phyloP scores from a whole-genome alignment of 2,888 invertebrate genomes.

The Papilio elwesi region DNA sequence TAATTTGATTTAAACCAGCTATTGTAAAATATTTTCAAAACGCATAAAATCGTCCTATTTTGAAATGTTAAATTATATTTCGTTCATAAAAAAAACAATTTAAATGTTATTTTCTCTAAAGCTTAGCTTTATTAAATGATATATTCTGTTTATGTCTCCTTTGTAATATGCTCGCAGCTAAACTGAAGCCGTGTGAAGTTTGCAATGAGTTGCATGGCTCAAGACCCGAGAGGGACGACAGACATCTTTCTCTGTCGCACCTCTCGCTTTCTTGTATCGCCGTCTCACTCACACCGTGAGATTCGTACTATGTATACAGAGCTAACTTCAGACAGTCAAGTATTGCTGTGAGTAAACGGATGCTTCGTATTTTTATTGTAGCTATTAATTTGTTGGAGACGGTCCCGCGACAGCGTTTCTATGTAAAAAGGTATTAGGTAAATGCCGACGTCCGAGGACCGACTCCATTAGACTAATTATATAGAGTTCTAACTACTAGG shows the following conservation, averaged over 20 bases:
- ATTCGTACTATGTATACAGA: background rate
- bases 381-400: conserved; percentile 43
- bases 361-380: conserved; percentile 52
- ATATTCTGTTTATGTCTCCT: conserved; percentile 52
- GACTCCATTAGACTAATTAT: conserved; percentile 47
- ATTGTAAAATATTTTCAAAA: too few species aligned
- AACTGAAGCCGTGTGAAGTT: background rate
- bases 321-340: background rate
- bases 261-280: background rate
- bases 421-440: conserved; percentile 36
- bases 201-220: background rate
- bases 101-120: conserved; percentile 41
- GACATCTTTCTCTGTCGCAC: background rate
- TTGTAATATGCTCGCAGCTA: conserved; percentile 23
- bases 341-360: conserved; percentile 35
- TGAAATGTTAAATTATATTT: conserved; percentile 40
- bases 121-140: conserved; percentile 14
- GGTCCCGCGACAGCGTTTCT: conserved; percentile 32
- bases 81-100: conserved; percentile 15
- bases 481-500: conserved; percentile 48
- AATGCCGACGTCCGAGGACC: conserved; percentile 23
- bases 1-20: too few species aligned
- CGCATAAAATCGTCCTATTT: too few species aligned
- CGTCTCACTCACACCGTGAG: background rate
- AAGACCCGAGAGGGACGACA: background rate